Evolutionary conservation across 2,113 vertebrate species (phyloP).

Genomic region (Neodon shergylaensis): DNA sequence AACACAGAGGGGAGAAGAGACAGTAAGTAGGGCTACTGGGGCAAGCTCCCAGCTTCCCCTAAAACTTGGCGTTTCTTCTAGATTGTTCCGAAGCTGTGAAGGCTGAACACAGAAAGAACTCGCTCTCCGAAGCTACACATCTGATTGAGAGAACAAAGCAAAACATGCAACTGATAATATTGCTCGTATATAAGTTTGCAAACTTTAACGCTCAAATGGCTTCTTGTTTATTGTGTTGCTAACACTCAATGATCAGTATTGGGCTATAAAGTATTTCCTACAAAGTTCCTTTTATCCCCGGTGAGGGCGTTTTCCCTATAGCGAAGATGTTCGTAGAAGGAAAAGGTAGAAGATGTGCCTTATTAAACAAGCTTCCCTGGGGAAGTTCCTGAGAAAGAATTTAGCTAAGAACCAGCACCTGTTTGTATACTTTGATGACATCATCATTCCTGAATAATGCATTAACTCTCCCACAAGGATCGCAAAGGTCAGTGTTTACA

Average conservation of each 20-base stretch:
- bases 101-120: not conserved
- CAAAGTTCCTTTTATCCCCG: not conserved
- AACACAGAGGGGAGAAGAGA: not conserved
- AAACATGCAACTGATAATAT: rapidly evolving
- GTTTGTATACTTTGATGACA: not conserved
- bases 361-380: not conserved
- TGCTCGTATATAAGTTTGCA: not conserved
- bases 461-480: not conserved
- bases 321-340: not conserved
- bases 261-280: not conserved
- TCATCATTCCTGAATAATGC: not conserved
- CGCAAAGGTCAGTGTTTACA: not conserved
- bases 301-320: not conserved
- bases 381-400: not conserved
- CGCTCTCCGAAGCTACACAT: not conserved
- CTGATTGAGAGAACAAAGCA: not conserved
- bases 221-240: not conserved
- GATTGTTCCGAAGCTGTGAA: not conserved
- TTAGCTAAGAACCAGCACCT: not conserved
- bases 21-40: not conserved
- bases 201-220: not conserved
- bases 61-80: conserved; percentile 14
- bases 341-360: not conserved
- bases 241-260: not conserved
- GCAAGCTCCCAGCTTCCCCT: not conserved